Evolutionary conservation across 2,888 invertebrate species (phyloP), one percentile per base, ranked within the genome.

Genomic region (Ctena decussata): DNA sequence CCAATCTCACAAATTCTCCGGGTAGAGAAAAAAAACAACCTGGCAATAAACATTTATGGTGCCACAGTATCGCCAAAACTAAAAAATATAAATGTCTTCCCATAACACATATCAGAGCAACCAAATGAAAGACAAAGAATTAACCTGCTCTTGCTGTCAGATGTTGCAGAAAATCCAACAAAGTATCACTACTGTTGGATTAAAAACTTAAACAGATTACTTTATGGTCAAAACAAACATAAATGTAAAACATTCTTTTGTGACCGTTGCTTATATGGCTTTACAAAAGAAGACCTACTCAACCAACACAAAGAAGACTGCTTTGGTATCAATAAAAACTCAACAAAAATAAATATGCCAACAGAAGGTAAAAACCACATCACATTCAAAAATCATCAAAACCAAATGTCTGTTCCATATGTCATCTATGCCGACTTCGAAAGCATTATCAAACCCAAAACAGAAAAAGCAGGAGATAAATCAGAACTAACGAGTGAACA

Each of bases 61-160:
- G n/a, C n/a, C 57, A 70, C 77, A 44, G 12, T 77, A 21, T 49
- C 77, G 37, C 41, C 70, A 21, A 82, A 60, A 41, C 15, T 27
- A 57, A 1, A 77, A 77, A 82, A 72, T 30, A 18, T 75, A 70
- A 82, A 11, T n/a, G 21, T 82, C 27, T 82, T 82, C 21, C 78
- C 82, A 53, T 82, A 82, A 32, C 32, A 32, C 73, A 82, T 82
- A 78, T 82, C 82, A 53, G 65, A 82, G 30, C 82, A 78, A 72
- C 72, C 82, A 39, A 81, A 81, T 8, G 70, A 80, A 69, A 1
- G 49, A 18, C 24, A 57, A 57, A 57, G 27, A 57, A 24, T 57
- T 57, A 57, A 57, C 27, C 27, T 57, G 27, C 57, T 57, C 27
- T 57, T 57, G 57, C n/a, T 57, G 27, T 57, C 57, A 57, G 57